Base-by-base conservation (phyloP, 2,888 invertebrate genomes). In the Dynastes hyllus region DNA sequence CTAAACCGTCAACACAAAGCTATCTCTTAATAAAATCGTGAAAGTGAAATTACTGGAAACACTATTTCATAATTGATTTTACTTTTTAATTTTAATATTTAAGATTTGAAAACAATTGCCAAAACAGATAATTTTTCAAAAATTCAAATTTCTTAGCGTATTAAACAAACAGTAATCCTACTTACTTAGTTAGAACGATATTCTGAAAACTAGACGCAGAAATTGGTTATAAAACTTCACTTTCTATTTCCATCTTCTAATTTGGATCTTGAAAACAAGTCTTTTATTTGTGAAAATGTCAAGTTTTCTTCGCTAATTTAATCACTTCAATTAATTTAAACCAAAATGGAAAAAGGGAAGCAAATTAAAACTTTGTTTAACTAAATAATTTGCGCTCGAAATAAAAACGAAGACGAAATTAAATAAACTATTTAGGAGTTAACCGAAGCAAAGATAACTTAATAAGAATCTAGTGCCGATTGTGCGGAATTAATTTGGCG, bases 401-500 rank as follows among this genome's bases (percentile, higher is more conserved):
- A 45, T 11, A 32, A 32, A 51, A 51, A 40, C n/a, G 32, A 4
- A 16, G 66, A 66, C 16, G n/a, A 16, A 51, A 69, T 69, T 29
- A 69, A 69, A 29, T 51, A 69, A 51, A 53, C 69, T 69, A 13
- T 5, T 51, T 32, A 51, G n/a, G 51, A 22, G 16, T 51, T 40
- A 16, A 58, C 40, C 61, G 45, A 61, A 67, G 55, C 40, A 69
- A 45, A 5, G 11, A 50, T 78, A 78, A 71, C 65, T 16, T 37
- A 71, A 78, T 78, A 71, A 71, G 29, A 27, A 76, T 55, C 37
- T 58, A 71, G 27, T 37, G 11, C 45, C 63, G 66, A 78, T 78
- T 71, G 71, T 71, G 61, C 53, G 73, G 77, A 82, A 80, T 81
- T 82, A 82, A 83, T 83, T 58, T 83, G 81, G 80, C 78, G 79